Percentiles rank a stretch among this genome's conserved stretches.
Evolutionary conservation across 1,140 invertebrate genomes (phyloP).

Genomic region (Diachasmimorpha longicaudata): DNA sequence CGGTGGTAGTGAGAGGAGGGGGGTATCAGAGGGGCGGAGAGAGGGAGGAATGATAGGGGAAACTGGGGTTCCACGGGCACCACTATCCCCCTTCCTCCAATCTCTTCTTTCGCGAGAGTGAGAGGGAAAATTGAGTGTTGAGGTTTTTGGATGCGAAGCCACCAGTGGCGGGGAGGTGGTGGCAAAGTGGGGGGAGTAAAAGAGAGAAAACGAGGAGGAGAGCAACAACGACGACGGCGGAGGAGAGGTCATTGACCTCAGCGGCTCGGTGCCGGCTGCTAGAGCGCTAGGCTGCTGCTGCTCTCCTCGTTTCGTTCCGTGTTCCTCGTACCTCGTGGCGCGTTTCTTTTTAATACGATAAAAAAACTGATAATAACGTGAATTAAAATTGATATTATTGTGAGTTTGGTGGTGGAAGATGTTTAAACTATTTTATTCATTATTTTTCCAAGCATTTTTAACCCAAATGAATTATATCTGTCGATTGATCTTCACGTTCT

Average conservation of each 20-base stretch:
- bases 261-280: constrained; percentile 61
- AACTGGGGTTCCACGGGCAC: not conserved
- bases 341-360: constrained; percentile 35
- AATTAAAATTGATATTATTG: not conserved
- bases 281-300: constrained; percentile 44
- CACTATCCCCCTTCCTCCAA: not conserved
- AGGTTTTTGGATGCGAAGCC: not conserved
- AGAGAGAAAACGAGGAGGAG: constrained; percentile 22
- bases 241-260: constrained; percentile 61
- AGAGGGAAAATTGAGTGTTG: constrained; percentile 1
- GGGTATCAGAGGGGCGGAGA: not conserved
- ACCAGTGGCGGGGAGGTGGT: constrained; percentile 33
- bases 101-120: not conserved
- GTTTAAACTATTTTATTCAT: too few relatives aligned
- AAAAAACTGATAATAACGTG: not conserved
- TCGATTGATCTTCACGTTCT: too few relatives aligned
- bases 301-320: constrained; percentile 42
- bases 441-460: too few relatives aligned
- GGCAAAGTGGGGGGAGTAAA: constrained; percentile 24
- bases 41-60: not conserved
- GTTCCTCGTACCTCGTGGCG: constrained; percentile 41
- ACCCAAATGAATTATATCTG: too few relatives aligned
- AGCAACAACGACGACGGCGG: constrained; percentile 50
- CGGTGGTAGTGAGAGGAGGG: not conserved
- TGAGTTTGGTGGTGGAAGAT: not conserved